Conservation (phyloP, 2,797 vertebrate species). For the Nyctibius grandis region DNA sequence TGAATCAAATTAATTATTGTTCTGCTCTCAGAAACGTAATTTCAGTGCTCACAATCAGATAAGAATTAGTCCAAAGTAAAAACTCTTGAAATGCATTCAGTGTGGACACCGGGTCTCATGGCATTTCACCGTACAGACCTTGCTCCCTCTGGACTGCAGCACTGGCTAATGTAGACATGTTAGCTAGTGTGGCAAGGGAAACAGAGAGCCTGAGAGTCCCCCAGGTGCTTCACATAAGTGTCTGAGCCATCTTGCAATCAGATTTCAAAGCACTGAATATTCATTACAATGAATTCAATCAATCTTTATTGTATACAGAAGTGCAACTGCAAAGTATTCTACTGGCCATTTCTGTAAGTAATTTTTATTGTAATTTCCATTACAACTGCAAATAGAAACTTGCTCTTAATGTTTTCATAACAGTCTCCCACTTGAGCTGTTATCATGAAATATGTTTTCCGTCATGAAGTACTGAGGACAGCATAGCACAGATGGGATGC, state of each 20-base stretch:
- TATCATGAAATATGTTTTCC: conserved; percentile 5
- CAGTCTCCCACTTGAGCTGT: conserved; percentile 19
- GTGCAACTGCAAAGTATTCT: not conserved
- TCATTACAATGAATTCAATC: not conserved
- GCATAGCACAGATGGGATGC: not conserved
- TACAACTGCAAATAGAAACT: conserved; percentile 8
- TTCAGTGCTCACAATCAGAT: not conserved
- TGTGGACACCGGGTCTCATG: not conserved
- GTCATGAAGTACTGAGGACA: not conserved
- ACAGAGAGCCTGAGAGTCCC: not conserved
- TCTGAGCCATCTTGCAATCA: not conserved
- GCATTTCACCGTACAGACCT: not conserved
- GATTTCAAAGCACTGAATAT: conserved; percentile 22
- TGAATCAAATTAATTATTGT: not conserved
- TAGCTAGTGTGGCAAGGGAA: not conserved
- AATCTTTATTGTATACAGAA: not conserved
- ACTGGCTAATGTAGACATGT: not conserved
- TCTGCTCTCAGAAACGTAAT: not conserved
- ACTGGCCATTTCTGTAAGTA: not conserved
- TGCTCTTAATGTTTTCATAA: conserved; percentile 7
- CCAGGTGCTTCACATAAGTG: not conserved
- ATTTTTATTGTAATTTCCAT: conserved; percentile 34
- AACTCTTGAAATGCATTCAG: not conserved
- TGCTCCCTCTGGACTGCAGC: not conserved
- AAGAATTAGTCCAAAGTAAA: not conserved